Conservation (phyloP, 2,888 invertebrate species). For the Temnothorax rugatulus region DNA sequence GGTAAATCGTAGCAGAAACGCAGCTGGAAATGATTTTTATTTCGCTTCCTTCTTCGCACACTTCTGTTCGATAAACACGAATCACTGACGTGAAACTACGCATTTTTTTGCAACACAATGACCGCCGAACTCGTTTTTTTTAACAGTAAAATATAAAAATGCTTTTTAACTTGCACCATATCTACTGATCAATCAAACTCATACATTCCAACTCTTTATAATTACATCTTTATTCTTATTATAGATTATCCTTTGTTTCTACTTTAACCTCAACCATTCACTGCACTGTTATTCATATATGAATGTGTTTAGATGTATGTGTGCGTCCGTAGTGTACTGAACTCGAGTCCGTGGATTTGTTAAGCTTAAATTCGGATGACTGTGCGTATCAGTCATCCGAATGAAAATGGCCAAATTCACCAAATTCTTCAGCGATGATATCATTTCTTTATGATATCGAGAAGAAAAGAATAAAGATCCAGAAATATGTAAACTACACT, state of each 20-base stretch:
- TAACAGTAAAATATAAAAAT: not conserved
- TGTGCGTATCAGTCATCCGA: not conserved
- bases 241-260: not conserved
- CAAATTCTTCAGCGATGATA: slow-evolving; percentile 31
- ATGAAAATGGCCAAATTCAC: slow-evolving; percentile 40
- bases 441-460: not conserved
- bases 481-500: not conserved
- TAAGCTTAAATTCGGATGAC: not conserved
- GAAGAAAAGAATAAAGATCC: not conserved
- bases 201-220: not conserved
- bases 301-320: not conserved
- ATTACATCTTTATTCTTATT: not conserved
- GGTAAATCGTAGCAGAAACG: slow-evolving; percentile 41
- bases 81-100: slow-evolving; percentile 62
- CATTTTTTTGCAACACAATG: slow-evolving; percentile 14
- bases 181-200: not conserved
- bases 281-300: not conserved
- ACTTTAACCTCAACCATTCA: not conserved
- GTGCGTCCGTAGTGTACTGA: not conserved
- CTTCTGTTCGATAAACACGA: slow-evolving; percentile 63
- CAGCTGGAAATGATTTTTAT: slow-evolving; percentile 59
- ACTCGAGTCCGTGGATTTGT: not conserved
- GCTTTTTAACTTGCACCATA: not conserved
- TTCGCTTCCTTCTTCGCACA: slow-evolving; percentile 38
- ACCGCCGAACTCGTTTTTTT: slow-evolving; percentile 32